These are phyloP conservation scores for Bergia puertoricense DNA, from an alignment of 92 coral and sea anemone species.

Conservation along the genomic window DNA sequence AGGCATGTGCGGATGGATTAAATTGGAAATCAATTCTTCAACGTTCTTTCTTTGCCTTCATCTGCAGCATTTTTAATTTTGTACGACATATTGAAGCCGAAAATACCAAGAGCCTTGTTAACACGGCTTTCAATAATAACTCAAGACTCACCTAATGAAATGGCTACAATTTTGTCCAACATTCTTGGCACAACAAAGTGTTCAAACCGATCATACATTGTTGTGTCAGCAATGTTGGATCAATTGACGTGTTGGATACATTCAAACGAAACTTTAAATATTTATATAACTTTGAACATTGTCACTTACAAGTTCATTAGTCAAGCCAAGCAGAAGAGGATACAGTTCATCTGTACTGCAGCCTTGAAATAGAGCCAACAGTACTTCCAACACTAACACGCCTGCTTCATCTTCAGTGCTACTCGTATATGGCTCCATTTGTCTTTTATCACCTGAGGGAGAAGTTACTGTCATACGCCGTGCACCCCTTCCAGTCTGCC, in stretches of 20 bases:
- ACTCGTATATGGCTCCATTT: background rate
- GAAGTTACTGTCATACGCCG: conserved; percentile 7
- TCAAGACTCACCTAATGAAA: background rate
- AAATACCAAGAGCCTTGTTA: background rate
- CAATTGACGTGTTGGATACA: background rate
- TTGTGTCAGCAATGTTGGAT: background rate
- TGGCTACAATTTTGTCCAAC: background rate
- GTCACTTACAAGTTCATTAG: conserved; percentile 68
- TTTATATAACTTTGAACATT: background rate
- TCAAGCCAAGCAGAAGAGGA: conserved; percentile 51
- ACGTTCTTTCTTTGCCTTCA: background rate
- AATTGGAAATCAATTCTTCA: background rate
- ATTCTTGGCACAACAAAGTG: too few species aligned
- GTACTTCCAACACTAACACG: conserved; percentile 45
- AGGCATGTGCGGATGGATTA: background rate
- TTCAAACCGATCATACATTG: background rate
- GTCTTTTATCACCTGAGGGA: background rate
- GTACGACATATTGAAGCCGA: too few species aligned
- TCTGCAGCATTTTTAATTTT: background rate
- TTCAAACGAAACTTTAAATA: background rate
- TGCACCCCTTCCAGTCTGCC: conserved; percentile 52
- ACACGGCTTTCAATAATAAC: background rate
- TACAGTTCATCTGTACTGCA: conserved; percentile 54
- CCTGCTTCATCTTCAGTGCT: background rate
- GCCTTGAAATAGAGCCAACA: conserved; percentile 65